Percentiles rank a stretch among this genome's conserved stretches.
These are phyloP conservation scores for Catonia carolina DNA, from an alignment of 2,888 invertebrate genomes.

Conservation along the genomic window DNA sequence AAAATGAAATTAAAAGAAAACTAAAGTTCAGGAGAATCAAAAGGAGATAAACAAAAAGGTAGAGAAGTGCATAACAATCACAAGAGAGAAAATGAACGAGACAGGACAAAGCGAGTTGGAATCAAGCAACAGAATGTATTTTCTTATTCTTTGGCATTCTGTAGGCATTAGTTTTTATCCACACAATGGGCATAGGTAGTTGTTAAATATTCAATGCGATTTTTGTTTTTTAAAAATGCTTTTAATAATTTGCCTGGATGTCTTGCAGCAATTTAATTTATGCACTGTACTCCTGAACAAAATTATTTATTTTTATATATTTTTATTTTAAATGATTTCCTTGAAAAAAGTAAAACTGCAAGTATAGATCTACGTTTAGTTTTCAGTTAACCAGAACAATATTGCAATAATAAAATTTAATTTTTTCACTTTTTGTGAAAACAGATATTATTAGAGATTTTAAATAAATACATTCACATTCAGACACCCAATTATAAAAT, in stretches of 20 bases:
- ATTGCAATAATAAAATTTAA: too few species aligned
- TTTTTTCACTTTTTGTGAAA: too few species aligned
- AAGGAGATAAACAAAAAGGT: background rate
- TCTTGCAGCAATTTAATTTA: too few species aligned
- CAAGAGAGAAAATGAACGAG: background rate
- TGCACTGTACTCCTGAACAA: conserved; percentile 13
- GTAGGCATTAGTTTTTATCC: background rate
- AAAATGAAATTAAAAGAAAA: conserved; percentile 19
- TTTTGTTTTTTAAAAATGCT: too few species aligned
- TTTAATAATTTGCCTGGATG: too few species aligned
- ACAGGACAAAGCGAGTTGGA: background rate
- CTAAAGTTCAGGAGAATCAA: background rate
- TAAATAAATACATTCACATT: too few species aligned
- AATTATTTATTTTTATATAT: too few species aligned
- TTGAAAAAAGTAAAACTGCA: conserved; percentile 10
- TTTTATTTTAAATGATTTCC: background rate
- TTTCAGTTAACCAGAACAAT: too few species aligned
- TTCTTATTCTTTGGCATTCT: conserved; percentile 10
- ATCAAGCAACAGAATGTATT: background rate
- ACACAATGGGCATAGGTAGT: background rate
- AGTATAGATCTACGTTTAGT: too few species aligned
- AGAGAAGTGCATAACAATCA: conserved; percentile 1
- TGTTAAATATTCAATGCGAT: too few species aligned
- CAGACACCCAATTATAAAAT: too few species aligned
- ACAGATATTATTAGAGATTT: too few species aligned